Evolutionary conservation across 2,797 vertebrate genomes (phyloP).

Genomic region (Tachyglossus aculeatus): DNA sequence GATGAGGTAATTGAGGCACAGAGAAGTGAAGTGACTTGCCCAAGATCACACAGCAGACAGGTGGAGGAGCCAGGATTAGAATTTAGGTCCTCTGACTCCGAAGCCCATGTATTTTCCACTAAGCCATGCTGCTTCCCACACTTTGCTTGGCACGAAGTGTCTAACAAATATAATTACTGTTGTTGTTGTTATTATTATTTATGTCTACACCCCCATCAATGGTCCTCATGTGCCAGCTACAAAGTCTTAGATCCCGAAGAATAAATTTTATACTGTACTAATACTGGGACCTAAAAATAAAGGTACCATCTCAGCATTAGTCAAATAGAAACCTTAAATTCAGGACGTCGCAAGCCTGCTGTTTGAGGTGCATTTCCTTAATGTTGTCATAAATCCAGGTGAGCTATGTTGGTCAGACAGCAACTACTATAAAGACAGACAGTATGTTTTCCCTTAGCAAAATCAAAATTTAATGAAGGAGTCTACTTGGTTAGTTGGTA

Average conservation of each 20-base stretch:
- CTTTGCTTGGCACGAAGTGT: too few relatives aligned
- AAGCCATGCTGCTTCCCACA: too few relatives aligned
- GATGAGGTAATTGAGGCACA: too few relatives aligned
- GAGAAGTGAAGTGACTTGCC: too few relatives aligned
- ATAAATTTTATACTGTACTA: background rate
- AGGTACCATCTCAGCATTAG: background rate
- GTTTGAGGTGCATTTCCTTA: conserved; percentile 6
- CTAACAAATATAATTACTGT: too few relatives aligned
- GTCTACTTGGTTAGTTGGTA: conserved; percentile 12
- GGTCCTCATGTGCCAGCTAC: too few relatives aligned
- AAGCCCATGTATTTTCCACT: too few relatives aligned
- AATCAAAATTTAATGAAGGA: background rate
- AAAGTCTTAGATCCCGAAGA: background rate
- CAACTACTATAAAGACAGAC: background rate
- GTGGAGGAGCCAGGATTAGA: too few relatives aligned
- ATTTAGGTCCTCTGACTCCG: too few relatives aligned
- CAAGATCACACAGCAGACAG: too few relatives aligned
- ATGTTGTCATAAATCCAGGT: conserved; percentile 14
- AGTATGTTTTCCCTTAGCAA: background rate
- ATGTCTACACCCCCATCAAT: too few relatives aligned
- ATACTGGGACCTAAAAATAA: conserved; percentile 1
- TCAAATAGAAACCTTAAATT: conserved; percentile 3
- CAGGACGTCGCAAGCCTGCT: background rate
- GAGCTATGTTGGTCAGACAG: conserved; percentile 25
- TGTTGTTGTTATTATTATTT: too few relatives aligned